Evolutionary conservation across 2,113 vertebrate species (phyloP).

Genomic region (Axis porcinus): DNA sequence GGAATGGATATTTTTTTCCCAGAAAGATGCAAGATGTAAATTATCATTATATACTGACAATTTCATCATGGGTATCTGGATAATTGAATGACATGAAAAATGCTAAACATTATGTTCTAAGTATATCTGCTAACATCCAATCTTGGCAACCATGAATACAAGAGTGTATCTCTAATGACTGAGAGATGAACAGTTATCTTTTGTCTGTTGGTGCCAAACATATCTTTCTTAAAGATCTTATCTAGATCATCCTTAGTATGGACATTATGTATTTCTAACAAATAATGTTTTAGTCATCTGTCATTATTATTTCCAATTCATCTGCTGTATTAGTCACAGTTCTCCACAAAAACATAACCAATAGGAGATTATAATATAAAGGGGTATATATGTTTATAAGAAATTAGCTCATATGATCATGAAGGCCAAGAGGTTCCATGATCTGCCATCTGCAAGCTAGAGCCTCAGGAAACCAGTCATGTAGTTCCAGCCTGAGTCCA

Average conservation of each 20-base stretch:
- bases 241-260: neutral
- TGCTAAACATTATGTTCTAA: neutral
- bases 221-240: neutral
- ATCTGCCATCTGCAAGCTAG: neutral
- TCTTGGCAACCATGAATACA: neutral
- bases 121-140: neutral
- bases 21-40: neutral
- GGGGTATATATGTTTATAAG: neutral
- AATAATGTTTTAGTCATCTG: neutral
- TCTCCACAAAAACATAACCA: neutral
- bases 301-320: neutral
- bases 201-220: neutral
- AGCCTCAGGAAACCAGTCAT: neutral
- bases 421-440: neutral
- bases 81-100: neutral
- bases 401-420: neutral
- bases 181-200: neutral
- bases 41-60: neutral
- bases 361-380: neutral
- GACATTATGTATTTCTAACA: neutral
- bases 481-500: neutral
- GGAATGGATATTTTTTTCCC: neutral
- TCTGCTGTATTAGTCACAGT: neutral
- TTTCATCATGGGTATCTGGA: neutral
- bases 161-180: neutral